These are phyloP conservation scores for Trichogramma pretiosum DNA, from an alignment of 1,140 invertebrate genomes.

Conservation along the genomic window DNA sequence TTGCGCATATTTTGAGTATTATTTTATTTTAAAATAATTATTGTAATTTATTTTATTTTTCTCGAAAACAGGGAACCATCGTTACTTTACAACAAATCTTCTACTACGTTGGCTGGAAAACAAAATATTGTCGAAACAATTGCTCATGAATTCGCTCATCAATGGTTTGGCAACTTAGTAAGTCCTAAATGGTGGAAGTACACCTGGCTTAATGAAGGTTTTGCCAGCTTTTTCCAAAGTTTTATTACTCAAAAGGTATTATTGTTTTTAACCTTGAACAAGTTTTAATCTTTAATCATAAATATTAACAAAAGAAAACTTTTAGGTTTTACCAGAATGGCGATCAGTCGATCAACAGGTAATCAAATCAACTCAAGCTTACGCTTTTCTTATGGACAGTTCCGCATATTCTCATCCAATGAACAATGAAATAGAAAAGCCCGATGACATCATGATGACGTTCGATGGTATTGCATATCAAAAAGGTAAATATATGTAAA, in stretches of 20 bases:
- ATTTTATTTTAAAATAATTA: too few relatives aligned
- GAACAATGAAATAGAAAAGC: conserved; percentile 60
- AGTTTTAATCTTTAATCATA: conserved; percentile 2
- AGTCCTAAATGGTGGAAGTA: conserved; percentile 55
- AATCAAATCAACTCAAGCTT: conserved; percentile 54
- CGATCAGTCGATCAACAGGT: conserved; percentile 73
- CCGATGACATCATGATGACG: conserved; percentile 61
- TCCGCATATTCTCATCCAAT: conserved; percentile 61
- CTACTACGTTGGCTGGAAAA: conserved; percentile 42
- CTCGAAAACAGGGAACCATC: conserved; percentile 47
- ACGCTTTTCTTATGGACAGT: conserved; percentile 58
- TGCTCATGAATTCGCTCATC: conserved; percentile 57
- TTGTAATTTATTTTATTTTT: too few relatives aligned
- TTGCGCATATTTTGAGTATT: too few relatives aligned
- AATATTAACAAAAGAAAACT: too few relatives aligned
- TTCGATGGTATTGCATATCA: conserved; percentile 77
- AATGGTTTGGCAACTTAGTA: conserved; percentile 57
- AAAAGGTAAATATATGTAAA: conserved; percentile 48
- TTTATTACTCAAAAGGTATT: conserved; percentile 48
- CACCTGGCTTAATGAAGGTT: conserved; percentile 64
- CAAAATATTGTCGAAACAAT: conserved; percentile 50
- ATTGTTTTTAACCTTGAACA: background rate
- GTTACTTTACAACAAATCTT: conserved; percentile 46
- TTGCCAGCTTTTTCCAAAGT: conserved; percentile 62
- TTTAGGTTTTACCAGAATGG: conserved; percentile 54